phyloP scores from a whole-genome alignment of 2,797 vertebrate genomes.

The Antrozous pallidus region DNA sequence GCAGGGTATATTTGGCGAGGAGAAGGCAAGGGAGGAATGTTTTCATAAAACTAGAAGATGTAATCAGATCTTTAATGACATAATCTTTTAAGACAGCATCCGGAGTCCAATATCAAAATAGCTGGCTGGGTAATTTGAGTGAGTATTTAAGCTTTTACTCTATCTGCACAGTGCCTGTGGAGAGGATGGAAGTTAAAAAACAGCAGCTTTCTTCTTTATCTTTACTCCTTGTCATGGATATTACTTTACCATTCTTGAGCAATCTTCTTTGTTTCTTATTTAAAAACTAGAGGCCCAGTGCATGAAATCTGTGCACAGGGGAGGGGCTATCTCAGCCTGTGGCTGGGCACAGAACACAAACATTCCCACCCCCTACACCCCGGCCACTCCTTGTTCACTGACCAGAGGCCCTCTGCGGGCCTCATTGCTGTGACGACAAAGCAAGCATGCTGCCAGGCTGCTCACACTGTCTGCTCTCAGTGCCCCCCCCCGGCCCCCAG shows the following conservation, averaged over 20 bases:
- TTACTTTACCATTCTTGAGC: not conserved
- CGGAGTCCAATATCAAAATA: not conserved
- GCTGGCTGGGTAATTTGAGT: not conserved
- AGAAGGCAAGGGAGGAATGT: not conserved
- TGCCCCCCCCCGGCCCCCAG: no score
- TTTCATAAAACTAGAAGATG: not conserved
- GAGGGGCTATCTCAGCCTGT: no score
- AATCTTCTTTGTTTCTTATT: not conserved
- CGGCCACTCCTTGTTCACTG: no score
- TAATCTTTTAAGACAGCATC: not conserved
- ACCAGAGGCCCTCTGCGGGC: no score
- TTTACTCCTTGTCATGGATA: not conserved
- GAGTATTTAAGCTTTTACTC: not conserved
- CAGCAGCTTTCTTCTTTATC: not conserved
- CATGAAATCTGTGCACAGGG: no score
- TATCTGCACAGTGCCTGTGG: not conserved
- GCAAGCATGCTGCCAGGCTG: no score
- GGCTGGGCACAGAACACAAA: no score
- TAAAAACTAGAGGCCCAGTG: not conserved
- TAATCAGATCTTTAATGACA: not conserved
- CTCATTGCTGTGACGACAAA: no score
- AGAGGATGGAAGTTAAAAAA: not conserved
- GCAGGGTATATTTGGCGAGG: constrained; percentile 11
- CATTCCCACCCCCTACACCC: no score
- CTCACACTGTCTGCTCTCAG: no score